Evolutionary conservation across 1,140 invertebrate species (phyloP).

Genomic region (Dufourea novaeangliae): DNA sequence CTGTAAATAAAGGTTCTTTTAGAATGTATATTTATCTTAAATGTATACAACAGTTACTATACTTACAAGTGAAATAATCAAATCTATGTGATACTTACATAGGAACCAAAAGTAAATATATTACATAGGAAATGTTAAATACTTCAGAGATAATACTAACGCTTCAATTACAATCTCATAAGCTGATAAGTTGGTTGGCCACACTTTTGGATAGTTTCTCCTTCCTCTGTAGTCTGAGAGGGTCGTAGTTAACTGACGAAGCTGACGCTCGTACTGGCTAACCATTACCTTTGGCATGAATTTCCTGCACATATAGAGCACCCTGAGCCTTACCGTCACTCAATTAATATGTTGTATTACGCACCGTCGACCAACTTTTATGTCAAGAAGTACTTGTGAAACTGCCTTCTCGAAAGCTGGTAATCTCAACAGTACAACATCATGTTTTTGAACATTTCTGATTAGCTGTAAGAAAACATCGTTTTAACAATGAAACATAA

Average conservation of each 20-base stretch:
- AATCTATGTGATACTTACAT: slow-evolving; percentile 18
- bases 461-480: slow-evolving; percentile 85
- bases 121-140: slow-evolving; percentile 24
- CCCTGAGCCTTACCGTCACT: slow-evolving; percentile 79
- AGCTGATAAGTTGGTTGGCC: slow-evolving; percentile 87
- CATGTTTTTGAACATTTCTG: slow-evolving; percentile 90
- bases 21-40: not conserved
- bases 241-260: slow-evolving; percentile 90
- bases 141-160: slow-evolving; percentile 82
- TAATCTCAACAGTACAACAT: slow-evolving; percentile 87
- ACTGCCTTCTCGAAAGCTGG: slow-evolving; percentile 92
- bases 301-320: slow-evolving; percentile 86
- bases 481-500: slow-evolving; percentile 21
- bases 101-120: slow-evolving; percentile 5
- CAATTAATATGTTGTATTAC: slow-evolving; percentile 75
- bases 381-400: slow-evolving; percentile 90
- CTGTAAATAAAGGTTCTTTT: slow-evolving; percentile 80
- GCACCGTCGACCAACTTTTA: slow-evolving; percentile 91
- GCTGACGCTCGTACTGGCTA: slow-evolving; percentile 90
- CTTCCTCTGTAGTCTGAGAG: slow-evolving; percentile 89
- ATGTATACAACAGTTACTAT: not conserved
- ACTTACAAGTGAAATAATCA: slow-evolving; percentile 39
- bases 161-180: slow-evolving; percentile 95
- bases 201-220: slow-evolving; percentile 86
- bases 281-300: slow-evolving; percentile 94